phyloP scores from a whole-genome alignment of 2,888 invertebrate species.

The Tupiocoris notatus region DNA sequence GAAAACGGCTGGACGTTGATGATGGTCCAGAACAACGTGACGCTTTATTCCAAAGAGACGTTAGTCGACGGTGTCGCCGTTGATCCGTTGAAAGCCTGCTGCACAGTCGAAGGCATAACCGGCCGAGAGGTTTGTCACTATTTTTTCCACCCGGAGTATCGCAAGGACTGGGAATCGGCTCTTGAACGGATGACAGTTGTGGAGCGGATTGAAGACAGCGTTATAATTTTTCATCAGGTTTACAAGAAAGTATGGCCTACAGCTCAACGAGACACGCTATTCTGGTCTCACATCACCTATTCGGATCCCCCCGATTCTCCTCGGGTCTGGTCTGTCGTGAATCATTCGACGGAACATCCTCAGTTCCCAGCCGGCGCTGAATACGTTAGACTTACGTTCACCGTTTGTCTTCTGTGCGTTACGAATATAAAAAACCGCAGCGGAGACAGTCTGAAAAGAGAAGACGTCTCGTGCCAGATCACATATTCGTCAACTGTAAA shows the following conservation, averaged over 20 bases:
- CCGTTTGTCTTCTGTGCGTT: conserved; percentile 94
- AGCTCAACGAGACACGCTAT: conserved; percentile 96
- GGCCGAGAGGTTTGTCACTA: conserved; percentile 97
- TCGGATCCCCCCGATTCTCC: conserved; percentile 66
- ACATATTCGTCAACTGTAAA: conserved; percentile 99
- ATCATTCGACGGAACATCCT: conserved; percentile 84
- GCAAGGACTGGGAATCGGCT: conserved; percentile 97
- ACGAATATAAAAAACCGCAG: conserved; percentile 73
- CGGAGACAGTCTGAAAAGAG: conserved; percentile 70
- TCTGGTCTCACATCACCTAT: conserved; percentile 93
- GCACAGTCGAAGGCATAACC: conserved; percentile 93
- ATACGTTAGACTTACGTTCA: conserved; percentile 90
- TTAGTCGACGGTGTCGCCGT: conserved; percentile 94
- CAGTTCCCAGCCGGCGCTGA: conserved; percentile 85
- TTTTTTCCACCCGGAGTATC: conserved; percentile 92
- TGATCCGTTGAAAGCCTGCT: conserved; percentile 96
- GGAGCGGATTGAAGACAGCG: conserved; percentile 85
- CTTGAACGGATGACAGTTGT: conserved; percentile 91
- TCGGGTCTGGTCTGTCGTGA: conserved; percentile 95
- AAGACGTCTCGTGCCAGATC: conserved; percentile 93
- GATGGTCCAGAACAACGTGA: conserved; percentile 97
- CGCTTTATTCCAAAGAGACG: conserved; percentile 93
- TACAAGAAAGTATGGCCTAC: conserved; percentile 99
- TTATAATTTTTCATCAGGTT: conserved; percentile 88
- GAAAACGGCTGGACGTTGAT: conserved; percentile 88